These are phyloP conservation scores for Hydrotaea cyrtoneurina DNA, from an alignment of 2,888 invertebrate species.

Conservation along the genomic window DNA sequence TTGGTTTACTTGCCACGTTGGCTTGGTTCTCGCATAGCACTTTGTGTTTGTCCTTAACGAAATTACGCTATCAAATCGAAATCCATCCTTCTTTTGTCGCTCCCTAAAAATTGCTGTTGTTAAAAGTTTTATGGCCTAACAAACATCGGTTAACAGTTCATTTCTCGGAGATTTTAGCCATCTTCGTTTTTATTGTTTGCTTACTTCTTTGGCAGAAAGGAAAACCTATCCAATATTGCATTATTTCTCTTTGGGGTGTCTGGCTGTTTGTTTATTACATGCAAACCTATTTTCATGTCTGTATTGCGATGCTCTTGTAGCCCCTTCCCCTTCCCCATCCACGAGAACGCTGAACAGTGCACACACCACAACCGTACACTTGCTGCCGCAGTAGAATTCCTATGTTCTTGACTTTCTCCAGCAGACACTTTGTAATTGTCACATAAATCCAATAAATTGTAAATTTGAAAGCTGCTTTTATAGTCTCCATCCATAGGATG, in stretches of 20 bases:
- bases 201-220: background rate
- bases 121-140: slow-evolving; percentile 54
- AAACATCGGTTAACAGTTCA: slow-evolving; percentile 54
- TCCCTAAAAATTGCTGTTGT: background rate
- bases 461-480: no score
- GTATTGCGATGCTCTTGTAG: background rate
- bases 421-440: slow-evolving; percentile 29
- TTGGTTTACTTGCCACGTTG: slow-evolving; percentile 17
- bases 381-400: background rate
- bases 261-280: slow-evolving; percentile 47
- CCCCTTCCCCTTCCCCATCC: background rate
- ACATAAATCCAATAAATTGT: slow-evolving; percentile 44
- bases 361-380: no score
- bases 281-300: slow-evolving; percentile 41
- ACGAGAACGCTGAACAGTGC: background rate
- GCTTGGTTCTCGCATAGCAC: background rate
- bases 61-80: slow-evolving; percentile 5
- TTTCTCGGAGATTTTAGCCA: slow-evolving; percentile 22
- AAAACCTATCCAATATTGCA: slow-evolving; percentile 33
- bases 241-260: slow-evolving; percentile 35
- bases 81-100: background rate
- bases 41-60: background rate
- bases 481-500: no score
- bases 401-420: background rate
- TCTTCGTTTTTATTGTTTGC: background rate